Evolutionary conservation across 2,113 vertebrate species (phyloP).

Genomic region (Odocoileus virginianus): DNA sequence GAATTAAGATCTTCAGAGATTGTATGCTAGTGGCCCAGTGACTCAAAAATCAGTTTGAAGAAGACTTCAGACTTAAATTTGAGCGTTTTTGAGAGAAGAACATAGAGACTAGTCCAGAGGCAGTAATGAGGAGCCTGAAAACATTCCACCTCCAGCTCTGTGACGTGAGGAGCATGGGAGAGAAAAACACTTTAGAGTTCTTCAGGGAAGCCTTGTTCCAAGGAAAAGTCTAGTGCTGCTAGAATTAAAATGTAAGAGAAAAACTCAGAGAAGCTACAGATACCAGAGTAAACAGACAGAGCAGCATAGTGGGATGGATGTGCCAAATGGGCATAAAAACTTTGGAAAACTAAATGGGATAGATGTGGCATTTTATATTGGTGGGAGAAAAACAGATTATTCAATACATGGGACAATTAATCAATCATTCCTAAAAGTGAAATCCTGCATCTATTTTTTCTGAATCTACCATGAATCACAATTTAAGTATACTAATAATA

Average conservation of each 20-base stretch:
- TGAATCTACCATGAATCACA: background rate
- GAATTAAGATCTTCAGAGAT: background rate
- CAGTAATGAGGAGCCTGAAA: background rate
- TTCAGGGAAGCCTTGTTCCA: background rate
- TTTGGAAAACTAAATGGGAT: background rate
- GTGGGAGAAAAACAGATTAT: background rate
- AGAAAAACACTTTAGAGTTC: background rate
- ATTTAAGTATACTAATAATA: background rate
- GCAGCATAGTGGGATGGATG: background rate
- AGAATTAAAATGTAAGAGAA: background rate
- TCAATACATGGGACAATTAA: background rate
- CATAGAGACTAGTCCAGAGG: background rate
- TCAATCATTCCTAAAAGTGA: background rate
- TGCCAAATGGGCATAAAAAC: background rate
- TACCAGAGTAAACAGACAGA: background rate
- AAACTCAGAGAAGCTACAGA: background rate
- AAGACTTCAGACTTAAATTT: background rate
- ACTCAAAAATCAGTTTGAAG: background rate
- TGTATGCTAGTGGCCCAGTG: background rate
- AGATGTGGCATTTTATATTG: background rate
- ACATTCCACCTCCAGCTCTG: background rate
- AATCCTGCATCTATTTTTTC: background rate
- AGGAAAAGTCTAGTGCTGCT: background rate
- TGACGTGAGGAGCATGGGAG: background rate
- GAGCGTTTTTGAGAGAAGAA: background rate